phyloP scores from a whole-genome alignment of 2,888 invertebrate genomes.

The Apodemia mormo region DNA sequence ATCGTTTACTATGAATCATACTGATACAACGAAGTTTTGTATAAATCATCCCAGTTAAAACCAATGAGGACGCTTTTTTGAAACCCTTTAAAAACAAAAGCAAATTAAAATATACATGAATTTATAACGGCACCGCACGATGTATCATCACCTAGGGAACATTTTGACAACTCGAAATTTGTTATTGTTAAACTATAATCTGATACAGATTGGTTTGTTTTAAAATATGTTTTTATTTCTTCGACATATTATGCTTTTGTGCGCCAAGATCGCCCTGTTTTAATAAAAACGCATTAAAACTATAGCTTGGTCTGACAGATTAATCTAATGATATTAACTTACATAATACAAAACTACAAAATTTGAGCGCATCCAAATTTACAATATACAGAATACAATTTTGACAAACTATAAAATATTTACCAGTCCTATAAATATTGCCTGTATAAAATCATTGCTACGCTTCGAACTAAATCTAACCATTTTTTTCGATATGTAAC shows the following conservation, averaged over 20 bases:
- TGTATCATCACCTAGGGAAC: too few relatives aligned
- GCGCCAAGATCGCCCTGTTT: not conserved
- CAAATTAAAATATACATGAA: not conserved
- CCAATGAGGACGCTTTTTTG: not conserved
- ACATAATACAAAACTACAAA: conserved; percentile 57
- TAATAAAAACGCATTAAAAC: conserved; percentile 10
- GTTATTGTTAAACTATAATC: not conserved
- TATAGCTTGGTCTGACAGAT: conserved; percentile 53
- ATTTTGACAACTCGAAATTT: too few relatives aligned
- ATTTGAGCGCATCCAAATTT: conserved; percentile 59
- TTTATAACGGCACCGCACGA: not conserved
- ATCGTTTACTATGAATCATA: not conserved
- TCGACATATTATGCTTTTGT: not conserved
- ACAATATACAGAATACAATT: conserved; percentile 41
- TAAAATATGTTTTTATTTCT: not conserved
- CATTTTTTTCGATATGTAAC: conserved; percentile 65
- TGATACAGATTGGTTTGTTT: not conserved
- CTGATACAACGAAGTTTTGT: not conserved
- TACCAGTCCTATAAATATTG: conserved; percentile 33
- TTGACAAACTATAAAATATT: conserved; percentile 31
- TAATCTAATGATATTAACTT: conserved; percentile 37
- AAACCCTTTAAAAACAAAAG: not conserved
- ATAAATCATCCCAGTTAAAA: not conserved
- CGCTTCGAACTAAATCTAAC: conserved; percentile 49
- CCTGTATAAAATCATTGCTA: conserved; percentile 36